Evolutionary conservation across 2,113 vertebrate genomes (phyloP).

Genomic region (Cariama cristata): DNA sequence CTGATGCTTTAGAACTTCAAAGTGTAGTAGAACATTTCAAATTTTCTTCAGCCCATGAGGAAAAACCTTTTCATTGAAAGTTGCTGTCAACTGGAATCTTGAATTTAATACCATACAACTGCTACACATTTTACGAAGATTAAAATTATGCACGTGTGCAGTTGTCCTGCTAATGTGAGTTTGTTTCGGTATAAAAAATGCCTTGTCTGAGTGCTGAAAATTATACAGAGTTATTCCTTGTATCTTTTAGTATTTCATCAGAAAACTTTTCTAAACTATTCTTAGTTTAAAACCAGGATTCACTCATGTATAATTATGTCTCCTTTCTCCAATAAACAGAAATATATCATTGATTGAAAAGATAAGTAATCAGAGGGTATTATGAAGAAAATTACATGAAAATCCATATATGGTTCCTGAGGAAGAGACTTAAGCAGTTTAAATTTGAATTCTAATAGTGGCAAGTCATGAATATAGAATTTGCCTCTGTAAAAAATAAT

Average conservation of each 20-base stretch:
- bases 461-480: constrained; percentile 73
- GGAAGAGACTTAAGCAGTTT: constrained; percentile 68
- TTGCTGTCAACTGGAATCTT: constrained; percentile 75
- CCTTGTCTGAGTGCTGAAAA: neutral
- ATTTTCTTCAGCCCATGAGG: constrained; percentile 80
- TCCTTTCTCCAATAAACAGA: constrained; percentile 60
- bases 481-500: constrained; percentile 70
- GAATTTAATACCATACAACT: constrained; percentile 75
- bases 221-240: constrained; percentile 7
- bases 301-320: constrained; percentile 17
- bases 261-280: constrained; percentile 22
- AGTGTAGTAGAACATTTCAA: constrained; percentile 80
- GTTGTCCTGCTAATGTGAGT: constrained; percentile 45
- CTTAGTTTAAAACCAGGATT: constrained; percentile 36
- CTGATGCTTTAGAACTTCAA: constrained; percentile 82
- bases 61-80: constrained; percentile 77
- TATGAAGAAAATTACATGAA: constrained; percentile 65
- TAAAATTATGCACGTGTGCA: constrained; percentile 72
- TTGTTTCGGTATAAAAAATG: constrained; percentile 30
- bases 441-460: constrained; percentile 71
- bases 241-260: neutral
- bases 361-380: constrained; percentile 42
- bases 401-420: constrained; percentile 65
- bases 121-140: constrained; percentile 74
- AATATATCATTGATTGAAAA: constrained; percentile 38